A percentile compares a stretch with the other conserved stretches of the same genome.
These are phyloP conservation scores for Pogonophryne albipinna DNA, from an alignment of 2,797 vertebrate genomes.

Conservation along the genomic window DNA sequence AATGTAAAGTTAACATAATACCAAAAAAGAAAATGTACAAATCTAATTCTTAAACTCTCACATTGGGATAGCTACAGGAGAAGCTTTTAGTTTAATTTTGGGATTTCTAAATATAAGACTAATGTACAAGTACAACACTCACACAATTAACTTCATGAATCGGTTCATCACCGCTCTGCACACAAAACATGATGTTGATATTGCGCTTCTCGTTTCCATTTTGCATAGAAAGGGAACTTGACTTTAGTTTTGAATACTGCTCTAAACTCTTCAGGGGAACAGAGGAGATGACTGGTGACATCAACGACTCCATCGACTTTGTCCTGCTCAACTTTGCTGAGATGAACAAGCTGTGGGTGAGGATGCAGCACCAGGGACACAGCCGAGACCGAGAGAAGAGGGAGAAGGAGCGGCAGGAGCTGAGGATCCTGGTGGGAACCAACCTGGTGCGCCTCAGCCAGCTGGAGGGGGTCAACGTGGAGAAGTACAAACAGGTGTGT, in stretches of 20 bases:
- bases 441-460: slow-evolving; percentile 98
- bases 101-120: too few relatives aligned
- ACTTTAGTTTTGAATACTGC: too few relatives aligned
- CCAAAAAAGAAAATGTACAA: too few relatives aligned
- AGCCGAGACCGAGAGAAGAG: slow-evolving; percentile 97
- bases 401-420: slow-evolving; percentile 96
- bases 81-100: too few relatives aligned
- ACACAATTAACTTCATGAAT: too few relatives aligned
- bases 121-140: too few relatives aligned
- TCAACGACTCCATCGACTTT: slow-evolving; percentile 98
- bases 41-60: too few relatives aligned
- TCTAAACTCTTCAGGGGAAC: slow-evolving; percentile 74
- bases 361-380: slow-evolving; percentile 99
- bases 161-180: too few relatives aligned
- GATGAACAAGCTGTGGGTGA: slow-evolving; percentile 99
- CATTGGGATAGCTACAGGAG: too few relatives aligned
- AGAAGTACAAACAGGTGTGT: slow-evolving; percentile 96
- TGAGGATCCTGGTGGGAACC: slow-evolving; percentile 96
- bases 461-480: slow-evolving; percentile 97
- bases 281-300: slow-evolving; percentile 97
- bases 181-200: not conserved
- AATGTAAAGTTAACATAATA: too few relatives aligned
- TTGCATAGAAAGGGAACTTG: not conserved
- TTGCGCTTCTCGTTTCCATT: not conserved
- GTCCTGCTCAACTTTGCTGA: slow-evolving; percentile 98